Conservation (phyloP, 2,888 invertebrate species). For the Lissocephala sabroskyi region DNA sequence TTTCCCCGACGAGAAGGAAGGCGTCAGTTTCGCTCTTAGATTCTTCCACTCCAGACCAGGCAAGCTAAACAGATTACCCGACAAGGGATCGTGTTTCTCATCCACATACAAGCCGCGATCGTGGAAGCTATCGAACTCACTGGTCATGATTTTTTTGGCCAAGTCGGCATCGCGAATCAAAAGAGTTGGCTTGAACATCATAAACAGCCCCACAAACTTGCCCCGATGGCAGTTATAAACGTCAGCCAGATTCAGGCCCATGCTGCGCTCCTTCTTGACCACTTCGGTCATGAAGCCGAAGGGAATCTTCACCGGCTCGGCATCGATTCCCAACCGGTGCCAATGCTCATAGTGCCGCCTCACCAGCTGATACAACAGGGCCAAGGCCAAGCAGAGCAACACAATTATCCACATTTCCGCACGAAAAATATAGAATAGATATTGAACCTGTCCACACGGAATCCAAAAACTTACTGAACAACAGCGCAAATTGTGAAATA, state of each 20-base stretch:
- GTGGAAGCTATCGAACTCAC: constrained; percentile 78
- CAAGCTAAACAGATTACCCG: constrained; percentile 73
- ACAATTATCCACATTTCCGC: constrained; percentile 37
- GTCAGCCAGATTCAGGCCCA: constrained; percentile 77
- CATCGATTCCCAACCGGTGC: constrained; percentile 75
- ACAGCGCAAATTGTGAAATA: neutral
- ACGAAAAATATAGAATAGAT: no score
- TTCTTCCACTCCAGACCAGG: constrained; percentile 76
- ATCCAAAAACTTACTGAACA: no score
- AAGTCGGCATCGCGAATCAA: constrained; percentile 77
- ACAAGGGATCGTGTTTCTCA: constrained; percentile 76
- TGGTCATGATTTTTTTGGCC: constrained; percentile 76
- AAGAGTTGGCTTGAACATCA: constrained; percentile 77
- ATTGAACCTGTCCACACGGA: no score
- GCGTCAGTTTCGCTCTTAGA: constrained; percentile 77
- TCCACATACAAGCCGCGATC: constrained; percentile 78
- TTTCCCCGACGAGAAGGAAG: constrained; percentile 80
- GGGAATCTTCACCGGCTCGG: constrained; percentile 76
- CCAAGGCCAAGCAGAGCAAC: constrained; percentile 19
- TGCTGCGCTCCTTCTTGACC: constrained; percentile 74
- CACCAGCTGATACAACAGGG: constrained; percentile 23
- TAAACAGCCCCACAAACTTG: constrained; percentile 76
- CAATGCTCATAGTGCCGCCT: constrained; percentile 72
- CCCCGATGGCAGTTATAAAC: constrained; percentile 73
- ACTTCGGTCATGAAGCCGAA: constrained; percentile 78